Evolutionary conservation across 1,140 invertebrate genomes (phyloP).

Genomic region (Cotesia chilonis): DNA sequence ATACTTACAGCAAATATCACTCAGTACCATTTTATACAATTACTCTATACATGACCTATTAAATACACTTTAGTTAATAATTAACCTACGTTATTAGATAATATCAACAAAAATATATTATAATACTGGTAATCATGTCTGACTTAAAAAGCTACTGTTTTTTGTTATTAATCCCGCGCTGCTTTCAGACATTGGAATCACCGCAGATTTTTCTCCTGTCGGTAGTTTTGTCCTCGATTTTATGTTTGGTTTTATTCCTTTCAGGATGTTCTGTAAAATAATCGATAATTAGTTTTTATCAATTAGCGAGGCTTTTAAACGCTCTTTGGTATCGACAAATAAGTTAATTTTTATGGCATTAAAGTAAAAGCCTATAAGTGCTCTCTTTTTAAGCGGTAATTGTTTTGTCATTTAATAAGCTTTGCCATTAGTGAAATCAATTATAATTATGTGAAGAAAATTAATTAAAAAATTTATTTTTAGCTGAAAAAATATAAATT

Average conservation of each 20-base stretch:
- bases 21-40: conserved; percentile 28
- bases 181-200: conserved; percentile 66
- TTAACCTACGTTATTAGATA: conserved; percentile 25
- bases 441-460: too few species aligned
- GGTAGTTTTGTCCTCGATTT: conserved; percentile 63
- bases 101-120: conserved; percentile 20
- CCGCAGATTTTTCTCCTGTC: conserved; percentile 59
- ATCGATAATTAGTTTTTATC: conserved; percentile 1
- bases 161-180: conserved; percentile 60
- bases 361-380: too few species aligned
- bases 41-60: conserved; percentile 26
- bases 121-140: conserved; percentile 50
- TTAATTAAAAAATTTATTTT: too few species aligned
- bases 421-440: too few species aligned
- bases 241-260: conserved; percentile 64
- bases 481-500: too few species aligned
- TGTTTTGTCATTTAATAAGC: too few species aligned
- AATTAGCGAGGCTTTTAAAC: neutral
- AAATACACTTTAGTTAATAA: conserved; percentile 10
- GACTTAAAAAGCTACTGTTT: conserved; percentile 60
- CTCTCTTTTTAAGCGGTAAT: too few species aligned
- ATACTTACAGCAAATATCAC: conserved; percentile 35
- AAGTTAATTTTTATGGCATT: too few species aligned
- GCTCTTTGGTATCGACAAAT: too few species aligned
- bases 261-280: conserved; percentile 62